Conservation (phyloP, 2,888 invertebrate species). For the Drosophila greeni region DNA sequence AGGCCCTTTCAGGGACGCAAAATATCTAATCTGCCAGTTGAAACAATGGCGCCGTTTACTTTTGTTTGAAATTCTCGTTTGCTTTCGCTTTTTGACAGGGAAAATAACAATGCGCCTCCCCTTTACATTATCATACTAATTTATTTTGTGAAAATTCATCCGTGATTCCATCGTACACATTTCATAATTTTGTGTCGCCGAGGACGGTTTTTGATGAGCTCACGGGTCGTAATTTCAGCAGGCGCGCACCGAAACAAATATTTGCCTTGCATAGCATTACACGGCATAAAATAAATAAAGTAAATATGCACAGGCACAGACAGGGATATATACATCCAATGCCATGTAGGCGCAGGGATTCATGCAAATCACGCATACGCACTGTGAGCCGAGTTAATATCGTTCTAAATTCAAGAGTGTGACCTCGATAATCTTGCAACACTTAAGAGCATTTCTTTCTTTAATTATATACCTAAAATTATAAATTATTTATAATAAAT, state of each 20-base stretch:
- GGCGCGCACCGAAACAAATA: slow-evolving; percentile 56
- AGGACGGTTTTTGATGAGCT: slow-evolving; percentile 66
- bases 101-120: slow-evolving; percentile 37
- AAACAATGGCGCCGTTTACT: slow-evolving; percentile 40
- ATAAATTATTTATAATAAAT: neutral
- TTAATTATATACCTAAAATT: neutral
- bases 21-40: slow-evolving; percentile 49
- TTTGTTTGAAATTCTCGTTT: slow-evolving; percentile 42
- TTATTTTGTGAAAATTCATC: slow-evolving; percentile 60
- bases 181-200: slow-evolving; percentile 46
- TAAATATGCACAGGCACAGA: slow-evolving; percentile 10
- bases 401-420: slow-evolving; percentile 6
- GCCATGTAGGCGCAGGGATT: slow-evolving; percentile 20
- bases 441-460: too few relatives aligned
- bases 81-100: slow-evolving; percentile 16
- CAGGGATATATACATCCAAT: neutral
- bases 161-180: slow-evolving; percentile 64
- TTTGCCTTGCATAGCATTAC: slow-evolving; percentile 56
- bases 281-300: slow-evolving; percentile 39
- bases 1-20: slow-evolving; percentile 14
- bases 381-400: slow-evolving; percentile 1
- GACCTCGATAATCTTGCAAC: neutral
- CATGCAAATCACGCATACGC: slow-evolving; percentile 59
- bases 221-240: slow-evolving; percentile 56
- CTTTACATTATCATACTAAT: slow-evolving; percentile 53